Base-by-base conservation (phyloP, 2,797 vertebrate genomes). In the Jordanella pulchra region DNA sequence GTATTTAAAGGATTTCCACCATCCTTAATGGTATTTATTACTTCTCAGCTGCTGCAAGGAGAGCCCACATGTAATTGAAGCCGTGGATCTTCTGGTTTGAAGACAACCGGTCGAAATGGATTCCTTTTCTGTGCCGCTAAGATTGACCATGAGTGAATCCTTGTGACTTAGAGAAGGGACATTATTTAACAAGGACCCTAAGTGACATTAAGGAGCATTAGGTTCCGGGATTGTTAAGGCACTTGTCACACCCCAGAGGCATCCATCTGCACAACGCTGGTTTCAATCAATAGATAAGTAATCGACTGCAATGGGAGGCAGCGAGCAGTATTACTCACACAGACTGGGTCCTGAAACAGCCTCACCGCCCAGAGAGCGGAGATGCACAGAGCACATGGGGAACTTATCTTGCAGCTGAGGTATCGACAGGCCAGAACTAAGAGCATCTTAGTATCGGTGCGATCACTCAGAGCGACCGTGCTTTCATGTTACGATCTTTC, bases 201-300 rank as follows among this genome's bases (percentile, higher is more conserved):
- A 92, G 84, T 93, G 91, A 92, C 90, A 86, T 90, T 94, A 92
- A 91, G 90, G 88, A 85, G 90, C 91, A 92, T 93, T 94, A 94
- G 92, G 83, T 91, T 90, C 83, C 45, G 67, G 81, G 89, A 89
- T 86, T 92, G 91, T 92, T 94, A 91, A 91, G 90, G 92, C 90
- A 80, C 91, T 92, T 91, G 92, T 93, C 93, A 92, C 92, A 90
- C 85, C 86, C 86, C 77, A 73, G 90, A 93, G 80, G 84, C 94
- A 94, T 94, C 91, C 93, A 90, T 95, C 95, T 94, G 92, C 84
- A 86, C 85, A 86, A 87, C 71, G 81, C 84, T 84, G 78, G 86
- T 84, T 91, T 91, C 90, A 93, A 95, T 95, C 94, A 92, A 95
- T 95, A 95, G 92, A 92, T 93, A 94, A 94, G 92, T 94, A 93